Evolutionary conservation across 35 echinoderm and acorn worm genomes (phyloP).

Genomic region (Ptychodera flava): DNA sequence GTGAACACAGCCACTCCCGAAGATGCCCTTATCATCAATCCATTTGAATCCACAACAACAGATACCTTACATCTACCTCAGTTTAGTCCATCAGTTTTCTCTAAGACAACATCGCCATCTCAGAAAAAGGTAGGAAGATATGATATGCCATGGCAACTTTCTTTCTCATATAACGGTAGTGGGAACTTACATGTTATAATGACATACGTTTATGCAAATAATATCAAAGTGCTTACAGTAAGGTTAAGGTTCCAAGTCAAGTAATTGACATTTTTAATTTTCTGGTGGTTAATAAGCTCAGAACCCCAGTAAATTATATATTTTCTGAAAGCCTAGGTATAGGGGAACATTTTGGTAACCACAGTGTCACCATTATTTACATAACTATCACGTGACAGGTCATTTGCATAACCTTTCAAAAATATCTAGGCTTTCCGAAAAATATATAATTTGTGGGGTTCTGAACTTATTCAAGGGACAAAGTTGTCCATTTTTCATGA

Average conservation of each 20-base stretch:
- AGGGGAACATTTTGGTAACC: no score
- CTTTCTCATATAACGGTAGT: no score
- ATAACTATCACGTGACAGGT: no score
- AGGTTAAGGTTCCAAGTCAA: not conserved
- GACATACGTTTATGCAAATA: not conserved
- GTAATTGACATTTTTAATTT: not conserved
- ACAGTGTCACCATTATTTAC: no score
- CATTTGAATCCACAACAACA: conserved; percentile 77
- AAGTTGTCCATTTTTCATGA: no score
- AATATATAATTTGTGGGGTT: no score
- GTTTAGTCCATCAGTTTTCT: conserved; percentile 93
- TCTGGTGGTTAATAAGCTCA: not conserved
- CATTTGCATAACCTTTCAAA: no score
- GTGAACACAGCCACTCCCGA: not conserved
- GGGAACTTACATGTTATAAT: not conserved
- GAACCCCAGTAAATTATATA: not conserved
- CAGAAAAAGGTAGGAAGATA: conserved; percentile 41
- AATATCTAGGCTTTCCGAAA: no score
- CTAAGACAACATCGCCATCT: conserved; percentile 40
- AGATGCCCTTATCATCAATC: conserved; percentile 47
- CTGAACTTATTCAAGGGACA: no score
- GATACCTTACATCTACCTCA: conserved; percentile 87
- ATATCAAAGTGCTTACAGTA: not conserved
- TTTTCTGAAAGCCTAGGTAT: no score
- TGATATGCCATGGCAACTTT: no score